Base-by-base conservation (phyloP, 2,888 invertebrate genomes). In the Zootermopsis nevadensis region DNA sequence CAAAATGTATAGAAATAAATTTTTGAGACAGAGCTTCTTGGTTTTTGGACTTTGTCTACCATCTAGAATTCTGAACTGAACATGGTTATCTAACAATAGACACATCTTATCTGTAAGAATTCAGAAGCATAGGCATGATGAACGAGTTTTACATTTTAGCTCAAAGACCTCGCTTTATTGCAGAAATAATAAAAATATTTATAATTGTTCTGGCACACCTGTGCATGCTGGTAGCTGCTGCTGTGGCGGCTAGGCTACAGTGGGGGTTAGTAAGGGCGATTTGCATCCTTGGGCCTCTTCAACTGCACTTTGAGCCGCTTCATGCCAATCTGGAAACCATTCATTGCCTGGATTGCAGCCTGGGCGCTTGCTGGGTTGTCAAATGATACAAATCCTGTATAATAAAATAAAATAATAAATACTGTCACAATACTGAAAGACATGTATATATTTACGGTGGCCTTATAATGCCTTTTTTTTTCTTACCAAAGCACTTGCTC, bases 271-370 rank as follows among this genome's bases (percentile, higher is more conserved):
- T 99, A 99, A 90, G 98, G 98, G 93, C 98, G 94, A 92, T 95
- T 97, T 89, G 98, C 97, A 91, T 98, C 98, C 93, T 98, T 98
- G 91, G 99, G 99, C 93, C 99, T 94, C 92, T 99, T 99, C 91
- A 99, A 94, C 92, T 99, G 99, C 89, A 99, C 99, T 93, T 99
- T 99, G 90, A 99, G 96, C 89, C 99, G 94, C 93, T 99, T 99
- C 99, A 99, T 99, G 89, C 99, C 99, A 91, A 99, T 99, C 92
- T 99, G 99, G 92, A 99, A 99, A 90, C 99, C 99, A 92, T 99
- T 99, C 99, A 99, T 99, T 88, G 99, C 96, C 91, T 99, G 98
- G 90, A 99, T 99, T 88, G 99, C 99, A 87, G 98, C 96, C 91
- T 99, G 98, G 89, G 99, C 99, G 90, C 98, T 98, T 88, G 96